A percentile compares a stretch with the other conserved stretches of the same genome.
phyloP scores from a whole-genome alignment of 2,113 vertebrate genomes.

The Grammomys dolichurus region DNA sequence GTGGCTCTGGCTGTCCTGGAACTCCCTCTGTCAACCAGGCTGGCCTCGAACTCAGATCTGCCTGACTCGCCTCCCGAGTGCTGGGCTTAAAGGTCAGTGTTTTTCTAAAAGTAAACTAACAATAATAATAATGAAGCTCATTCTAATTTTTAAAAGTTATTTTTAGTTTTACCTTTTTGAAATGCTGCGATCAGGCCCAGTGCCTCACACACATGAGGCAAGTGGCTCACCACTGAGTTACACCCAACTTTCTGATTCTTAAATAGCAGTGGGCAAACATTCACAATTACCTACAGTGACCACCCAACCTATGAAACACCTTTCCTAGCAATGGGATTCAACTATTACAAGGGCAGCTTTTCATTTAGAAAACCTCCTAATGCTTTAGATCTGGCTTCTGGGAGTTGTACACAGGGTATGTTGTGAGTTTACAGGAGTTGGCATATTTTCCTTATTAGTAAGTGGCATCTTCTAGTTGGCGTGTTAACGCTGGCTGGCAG shows the following conservation, averaged over 20 bases:
- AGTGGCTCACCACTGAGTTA: neutral
- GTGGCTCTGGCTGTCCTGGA: neutral
- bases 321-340: slow-evolving; percentile 53
- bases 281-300: slow-evolving; percentile 15
- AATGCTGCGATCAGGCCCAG: neutral
- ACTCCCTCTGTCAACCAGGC: neutral
- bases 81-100: neutral
- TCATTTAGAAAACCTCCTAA: slow-evolving; percentile 36
- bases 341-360: slow-evolving; percentile 11
- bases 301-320: neutral
- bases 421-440: slow-evolving; percentile 17
- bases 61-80: neutral
- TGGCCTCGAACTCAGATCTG: neutral
- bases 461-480: slow-evolving; percentile 35
- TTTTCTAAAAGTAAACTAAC: neutral
- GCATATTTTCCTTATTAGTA: slow-evolving; percentile 16
- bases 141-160: neutral
- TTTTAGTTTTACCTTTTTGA: neutral
- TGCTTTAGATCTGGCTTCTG: neutral
- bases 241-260: neutral
- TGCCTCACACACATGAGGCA: neutral
- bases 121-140: neutral
- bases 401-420: neutral
- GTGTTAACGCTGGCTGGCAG: neutral
- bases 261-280: slow-evolving; percentile 48